Percentiles rank a stretch among this genome's conserved stretches.
Conservation (phyloP, 2,113 vertebrate species). For the Halichoerus grypus region DNA sequence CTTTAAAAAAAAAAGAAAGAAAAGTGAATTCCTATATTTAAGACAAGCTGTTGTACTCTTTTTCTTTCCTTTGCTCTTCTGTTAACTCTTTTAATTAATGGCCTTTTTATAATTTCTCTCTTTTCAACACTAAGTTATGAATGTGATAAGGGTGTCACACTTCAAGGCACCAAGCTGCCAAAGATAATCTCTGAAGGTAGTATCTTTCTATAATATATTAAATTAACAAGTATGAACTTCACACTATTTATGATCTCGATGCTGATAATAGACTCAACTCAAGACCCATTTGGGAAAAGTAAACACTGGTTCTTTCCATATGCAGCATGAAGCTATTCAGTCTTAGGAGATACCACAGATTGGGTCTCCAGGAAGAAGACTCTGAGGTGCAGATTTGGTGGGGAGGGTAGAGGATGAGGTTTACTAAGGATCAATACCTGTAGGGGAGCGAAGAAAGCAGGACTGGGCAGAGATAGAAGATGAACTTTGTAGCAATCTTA, state of each 20-base stretch:
- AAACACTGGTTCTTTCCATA: background rate
- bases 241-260: background rate
- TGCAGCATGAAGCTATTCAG: background rate
- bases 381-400: background rate
- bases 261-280: background rate
- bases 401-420: accelerated
- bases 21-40: conserved; percentile 36
- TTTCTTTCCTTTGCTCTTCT: conserved; percentile 7
- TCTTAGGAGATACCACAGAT: background rate
- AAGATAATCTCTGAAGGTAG: background rate
- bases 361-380: background rate
- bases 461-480: background rate
- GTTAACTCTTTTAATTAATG: conserved; percentile 39
- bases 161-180: background rate
- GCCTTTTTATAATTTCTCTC: conserved; percentile 28
- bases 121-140: conserved; percentile 4
- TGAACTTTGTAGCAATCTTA: background rate
- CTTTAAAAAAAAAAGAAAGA: too few species aligned
- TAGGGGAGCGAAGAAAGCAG: background rate
- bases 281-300: background rate
- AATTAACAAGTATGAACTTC: conserved; percentile 22
- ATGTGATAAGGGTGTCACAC: background rate
- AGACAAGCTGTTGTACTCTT: background rate
- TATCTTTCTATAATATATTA: conserved; percentile 12
- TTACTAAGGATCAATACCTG: background rate